phyloP scores from a whole-genome alignment of 1,140 invertebrate species.

The Radopholus similis region DNA sequence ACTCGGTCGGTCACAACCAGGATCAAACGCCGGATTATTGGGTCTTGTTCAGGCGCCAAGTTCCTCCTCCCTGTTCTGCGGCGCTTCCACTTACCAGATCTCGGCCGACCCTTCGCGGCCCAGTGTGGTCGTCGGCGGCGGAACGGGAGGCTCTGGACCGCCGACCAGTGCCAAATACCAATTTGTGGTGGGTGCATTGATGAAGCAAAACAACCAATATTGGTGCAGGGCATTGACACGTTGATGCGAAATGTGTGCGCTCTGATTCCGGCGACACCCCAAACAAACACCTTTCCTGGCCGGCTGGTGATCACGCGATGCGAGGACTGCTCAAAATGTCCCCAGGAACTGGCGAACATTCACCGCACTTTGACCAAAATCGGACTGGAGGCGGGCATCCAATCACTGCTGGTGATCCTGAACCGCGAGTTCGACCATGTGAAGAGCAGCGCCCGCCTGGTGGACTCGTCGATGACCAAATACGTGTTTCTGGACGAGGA shows the following conservation, averaged over 20 bases:
- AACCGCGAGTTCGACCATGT: constrained; percentile 2
- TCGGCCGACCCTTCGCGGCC: constrained; percentile 35
- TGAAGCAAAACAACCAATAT: not conserved
- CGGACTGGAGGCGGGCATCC: constrained; percentile 29
- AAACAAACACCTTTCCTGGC: not conserved
- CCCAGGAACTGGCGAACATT: constrained; percentile 27
- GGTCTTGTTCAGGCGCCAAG: no score
- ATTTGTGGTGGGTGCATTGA: not conserved
- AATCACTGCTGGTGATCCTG: constrained; percentile 27
- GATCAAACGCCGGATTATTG: no score
- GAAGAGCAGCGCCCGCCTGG: constrained; percentile 10
- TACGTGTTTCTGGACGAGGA: constrained; percentile 44
- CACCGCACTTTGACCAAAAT: constrained; percentile 28
- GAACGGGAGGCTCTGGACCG: not conserved
- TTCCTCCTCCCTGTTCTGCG: constrained; percentile 41
- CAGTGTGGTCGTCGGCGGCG: constrained; percentile 3
- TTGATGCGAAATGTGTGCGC: constrained; percentile 12
- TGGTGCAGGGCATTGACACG: not conserved
- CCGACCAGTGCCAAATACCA: not conserved
- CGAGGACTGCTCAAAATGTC: constrained; percentile 42
- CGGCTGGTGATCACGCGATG: constrained; percentile 39
- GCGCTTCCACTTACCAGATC: constrained; percentile 35
- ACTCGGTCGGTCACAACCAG: no score
- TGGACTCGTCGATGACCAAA: constrained; percentile 26
- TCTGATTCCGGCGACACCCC: not conserved